Base-by-base conservation (phyloP, 1,140 invertebrate species). In the Sweltsa coloradensis region DNA sequence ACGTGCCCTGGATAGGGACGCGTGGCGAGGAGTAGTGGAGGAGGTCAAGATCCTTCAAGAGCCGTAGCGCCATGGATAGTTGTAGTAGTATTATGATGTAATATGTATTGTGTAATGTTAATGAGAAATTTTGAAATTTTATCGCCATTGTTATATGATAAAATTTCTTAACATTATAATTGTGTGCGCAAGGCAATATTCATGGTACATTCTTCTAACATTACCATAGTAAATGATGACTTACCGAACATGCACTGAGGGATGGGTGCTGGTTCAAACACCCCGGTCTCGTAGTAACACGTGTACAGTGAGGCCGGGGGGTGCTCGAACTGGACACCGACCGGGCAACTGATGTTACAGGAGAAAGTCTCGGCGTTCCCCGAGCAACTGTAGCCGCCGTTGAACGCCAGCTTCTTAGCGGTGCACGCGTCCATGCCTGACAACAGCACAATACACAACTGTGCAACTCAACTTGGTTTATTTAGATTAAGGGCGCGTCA, bases 191-290 rank as follows among this genome's bases (percentile, higher is more conserved):
- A n/a, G n/a, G n/a, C n/a, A n/a, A n/a, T n/a, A n/a, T n/a, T n/a
- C n/a, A n/a, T n/a, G n/a, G n/a, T n/a, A n/a, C n/a, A n/a, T n/a
- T n/a, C n/a, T n/a, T n/a, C n/a, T n/a, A n/a, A n/a, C n/a, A n/a
- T n/a, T n/a, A n/a, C n/a, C n/a, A n/a, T n/a, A n/a, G n/a, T n/a
- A n/a, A n/a, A n/a, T n/a, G n/a, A n/a, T n/a, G n/a, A 63, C 74
- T 74, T 64, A 80, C 79, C 70, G 52, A 73, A 78, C 13, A 79
- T 65, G 56, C 88, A 92, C 50, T 79, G 75, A 5, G 88, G 88
- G 43, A 86, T 67, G 0, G 77, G 77, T 11, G 69, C 65, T 0
- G 87, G 87, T 27, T 67, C 53, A 61, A 83, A 92, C 3, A 65
- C 50, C 0, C 83, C 83, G 5, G 66, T 73, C 6, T 73, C 66